Evolutionary conservation across 2,888 invertebrate species (phyloP), one percentile per base, ranked within the genome.

Genomic region (Fragum whitleyi): DNA sequence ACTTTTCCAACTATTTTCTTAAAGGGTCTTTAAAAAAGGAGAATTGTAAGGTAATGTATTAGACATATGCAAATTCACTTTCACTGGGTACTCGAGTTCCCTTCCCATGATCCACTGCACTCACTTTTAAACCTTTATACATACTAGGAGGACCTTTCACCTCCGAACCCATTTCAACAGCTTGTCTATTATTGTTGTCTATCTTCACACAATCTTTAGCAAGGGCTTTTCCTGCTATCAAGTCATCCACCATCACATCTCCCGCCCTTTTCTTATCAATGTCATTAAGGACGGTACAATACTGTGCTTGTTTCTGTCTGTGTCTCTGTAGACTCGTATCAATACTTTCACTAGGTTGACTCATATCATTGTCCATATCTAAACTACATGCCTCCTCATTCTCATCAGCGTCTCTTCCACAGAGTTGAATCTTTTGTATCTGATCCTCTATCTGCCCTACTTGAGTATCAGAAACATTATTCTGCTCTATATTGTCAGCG

Each of bases 321-420:
- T 69, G 69, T 29, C 19, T 29, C 51, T 69, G 69, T 19, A 69
- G 69, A 53, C 69, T 69, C 5, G 53, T 53, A 21, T 51, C 53
- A n/a, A 69, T 39, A 42, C 65, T 65, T 26, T 65, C 65, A 26
- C 23, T 16, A 19, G 3, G 1, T 21, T 21, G 23, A 21, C 23
- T 21, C 21, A 21, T 21, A 23, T 36, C 65, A 65, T 65, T 39
- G 16, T 65, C 65, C 11, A 42, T 42, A 21, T 65, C 42, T 42
- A 65, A 26, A 23, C 65, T 65, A 23, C 32, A 42, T 3, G 65
- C 42, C n/a, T 65, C 65, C 42, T 65, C 65, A 21, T 65, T 65
- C 36, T 65, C 65, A 1, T 23, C 65, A 6, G 42, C 23, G 42
- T 65, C 42, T 42, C 65, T 65, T 16, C n/a, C 42, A 11, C 65